Percentiles rank a stretch among this genome's conserved stretches.
These are phyloP conservation scores for Oceanodroma leucorhoa DNA, from an alignment of 2,797 vertebrate species.

Conservation along the genomic window DNA sequence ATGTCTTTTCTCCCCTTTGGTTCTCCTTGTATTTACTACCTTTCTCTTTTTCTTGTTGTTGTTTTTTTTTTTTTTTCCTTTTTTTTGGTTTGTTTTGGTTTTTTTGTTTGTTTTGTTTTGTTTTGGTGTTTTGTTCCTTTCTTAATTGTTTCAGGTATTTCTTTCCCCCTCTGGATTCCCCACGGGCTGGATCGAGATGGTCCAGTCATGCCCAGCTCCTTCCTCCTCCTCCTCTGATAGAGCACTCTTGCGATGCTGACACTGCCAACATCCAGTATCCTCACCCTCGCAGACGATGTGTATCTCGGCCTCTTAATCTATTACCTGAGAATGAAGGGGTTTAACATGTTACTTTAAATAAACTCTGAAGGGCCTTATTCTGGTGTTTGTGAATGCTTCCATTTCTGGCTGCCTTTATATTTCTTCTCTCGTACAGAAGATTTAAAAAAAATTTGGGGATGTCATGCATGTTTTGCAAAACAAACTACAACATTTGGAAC, in stretches of 20 bases:
- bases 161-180: constrained; percentile 92
- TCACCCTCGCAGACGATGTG: constrained; percentile 79
- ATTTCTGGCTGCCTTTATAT: constrained; percentile 63
- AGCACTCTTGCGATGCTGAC: constrained; percentile 87
- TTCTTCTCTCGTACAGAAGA: constrained; percentile 40
- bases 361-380: constrained; percentile 66
- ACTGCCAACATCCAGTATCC: constrained; percentile 78
- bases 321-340: constrained; percentile 82
- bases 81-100: no score
- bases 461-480: constrained; percentile 54
- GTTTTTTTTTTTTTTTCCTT: no score
- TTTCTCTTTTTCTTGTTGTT: constrained; percentile 75
- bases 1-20: constrained; percentile 78
- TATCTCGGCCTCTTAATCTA: constrained; percentile 78
- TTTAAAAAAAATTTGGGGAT: constrained; percentile 27
- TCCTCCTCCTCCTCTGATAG: constrained; percentile 88
- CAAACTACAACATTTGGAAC: constrained; percentile 28
- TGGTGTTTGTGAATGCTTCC: constrained; percentile 67
- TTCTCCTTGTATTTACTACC: constrained; percentile 80
- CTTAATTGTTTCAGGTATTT: constrained; percentile 91
- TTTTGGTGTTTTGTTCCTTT: constrained; percentile 78
- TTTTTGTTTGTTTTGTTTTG: not conserved
- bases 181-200: constrained; percentile 86
- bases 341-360: constrained; percentile 59
- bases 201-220: constrained; percentile 91